phyloP scores from a whole-genome alignment of 2,113 vertebrate species.

The Centropus bengalensis region DNA sequence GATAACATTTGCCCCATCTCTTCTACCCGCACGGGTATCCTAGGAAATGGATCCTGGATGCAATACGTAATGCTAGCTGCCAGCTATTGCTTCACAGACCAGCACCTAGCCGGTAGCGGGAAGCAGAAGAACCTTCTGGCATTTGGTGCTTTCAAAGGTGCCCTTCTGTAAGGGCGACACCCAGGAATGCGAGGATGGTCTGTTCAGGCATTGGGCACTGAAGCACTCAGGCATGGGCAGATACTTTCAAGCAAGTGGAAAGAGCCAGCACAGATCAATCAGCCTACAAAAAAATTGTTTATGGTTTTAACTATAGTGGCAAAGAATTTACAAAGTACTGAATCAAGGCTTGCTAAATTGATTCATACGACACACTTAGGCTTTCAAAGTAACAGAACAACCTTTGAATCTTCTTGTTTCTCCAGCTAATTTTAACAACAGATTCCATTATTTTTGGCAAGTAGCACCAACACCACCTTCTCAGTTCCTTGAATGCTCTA shows the following conservation, averaged over 20 bases:
- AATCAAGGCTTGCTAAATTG: neutral
- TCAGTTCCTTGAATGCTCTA: neutral
- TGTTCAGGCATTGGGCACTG: neutral
- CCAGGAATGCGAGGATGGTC: neutral
- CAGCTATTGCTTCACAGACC: conserved; percentile 73
- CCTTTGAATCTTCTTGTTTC: neutral
- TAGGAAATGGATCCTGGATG: conserved; percentile 73
- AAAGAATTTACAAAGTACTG: neutral
- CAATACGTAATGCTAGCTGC: conserved; percentile 62
- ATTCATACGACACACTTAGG: neutral
- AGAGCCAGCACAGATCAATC: neutral
- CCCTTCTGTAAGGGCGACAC: conserved; percentile 39
- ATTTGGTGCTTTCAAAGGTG: conserved; percentile 65
- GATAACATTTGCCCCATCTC: conserved; percentile 69
- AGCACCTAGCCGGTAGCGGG: neutral
- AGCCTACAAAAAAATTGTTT: neutral
- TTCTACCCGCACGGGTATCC: conserved; percentile 67
- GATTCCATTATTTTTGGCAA: neutral
- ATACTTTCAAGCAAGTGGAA: neutral
- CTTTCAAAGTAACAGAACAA: neutral
- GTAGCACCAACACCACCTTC: neutral
- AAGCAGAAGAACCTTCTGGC: conserved; percentile 70
- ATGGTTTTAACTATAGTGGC: neutral
- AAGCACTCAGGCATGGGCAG: neutral
- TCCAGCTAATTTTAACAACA: neutral